Evolutionary conservation across 2,113 vertebrate genomes (phyloP).

Genomic region (Oncorhynchus nerka): DNA sequence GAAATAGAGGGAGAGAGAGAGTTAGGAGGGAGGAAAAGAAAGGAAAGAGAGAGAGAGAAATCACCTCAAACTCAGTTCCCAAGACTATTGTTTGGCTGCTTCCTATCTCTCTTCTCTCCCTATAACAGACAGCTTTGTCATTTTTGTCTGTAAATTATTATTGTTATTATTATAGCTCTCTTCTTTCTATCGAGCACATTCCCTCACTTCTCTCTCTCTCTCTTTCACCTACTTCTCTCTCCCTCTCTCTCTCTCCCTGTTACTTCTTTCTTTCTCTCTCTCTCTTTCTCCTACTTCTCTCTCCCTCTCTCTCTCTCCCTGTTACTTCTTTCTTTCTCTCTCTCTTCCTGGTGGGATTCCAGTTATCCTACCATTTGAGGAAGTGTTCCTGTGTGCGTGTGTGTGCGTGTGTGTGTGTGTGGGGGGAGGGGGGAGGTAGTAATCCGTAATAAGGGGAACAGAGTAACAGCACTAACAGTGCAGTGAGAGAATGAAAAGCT

Average conservation of each 20-base stretch:
- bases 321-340: not conserved
- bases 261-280: not conserved
- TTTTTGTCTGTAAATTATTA: not conserved
- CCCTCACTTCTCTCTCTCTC: not conserved
- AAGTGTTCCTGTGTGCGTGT: not conserved
- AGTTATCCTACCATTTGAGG: not conserved
- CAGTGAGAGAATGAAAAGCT: not conserved
- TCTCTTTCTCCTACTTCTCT: too few species aligned
- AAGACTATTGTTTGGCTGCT: slow-evolving; percentile 24
- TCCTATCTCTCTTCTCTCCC: slow-evolving; percentile 3
- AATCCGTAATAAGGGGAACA: not conserved
- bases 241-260: too few species aligned
- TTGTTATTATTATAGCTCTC: not conserved
- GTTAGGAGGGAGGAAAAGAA: too few species aligned
- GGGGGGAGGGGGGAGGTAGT: not conserved
- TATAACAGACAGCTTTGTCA: too few species aligned
- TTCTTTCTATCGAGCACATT: not conserved
- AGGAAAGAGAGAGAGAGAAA: slow-evolving; percentile 21
- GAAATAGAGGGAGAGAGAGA: too few species aligned
- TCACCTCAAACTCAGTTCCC: slow-evolving; percentile 23
- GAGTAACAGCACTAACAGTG: not conserved
- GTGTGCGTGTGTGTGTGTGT: not conserved
- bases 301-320: too few species aligned
- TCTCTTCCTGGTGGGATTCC: not conserved
- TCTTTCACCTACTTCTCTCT: not conserved